These are phyloP conservation scores for Dermochelys coriacea DNA, from an alignment of 2,797 vertebrate genomes.

Conservation along the genomic window DNA sequence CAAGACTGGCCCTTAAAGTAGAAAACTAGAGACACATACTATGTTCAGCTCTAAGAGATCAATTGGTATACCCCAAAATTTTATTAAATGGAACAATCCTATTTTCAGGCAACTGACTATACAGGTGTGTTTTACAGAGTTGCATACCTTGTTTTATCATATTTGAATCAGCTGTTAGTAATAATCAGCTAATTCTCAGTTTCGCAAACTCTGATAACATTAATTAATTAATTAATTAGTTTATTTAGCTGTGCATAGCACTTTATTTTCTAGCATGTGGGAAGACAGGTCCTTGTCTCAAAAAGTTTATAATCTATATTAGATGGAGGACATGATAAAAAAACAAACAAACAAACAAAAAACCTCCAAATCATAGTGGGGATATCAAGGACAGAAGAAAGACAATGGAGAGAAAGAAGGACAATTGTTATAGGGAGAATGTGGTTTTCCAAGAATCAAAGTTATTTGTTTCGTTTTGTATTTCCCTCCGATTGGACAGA, in stretches of 20 bases:
- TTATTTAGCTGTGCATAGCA: neutral
- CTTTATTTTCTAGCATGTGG: neutral
- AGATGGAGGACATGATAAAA: neutral
- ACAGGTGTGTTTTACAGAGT: neutral
- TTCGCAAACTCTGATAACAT: neutral
- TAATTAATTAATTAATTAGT: neutral
- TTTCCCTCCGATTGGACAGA: neutral
- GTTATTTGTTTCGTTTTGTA: neutral
- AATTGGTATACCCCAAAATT: neutral
- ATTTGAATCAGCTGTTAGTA: neutral
- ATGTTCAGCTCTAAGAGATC: neutral
- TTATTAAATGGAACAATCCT: neutral
- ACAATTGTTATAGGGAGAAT: neutral
- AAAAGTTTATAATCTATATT: neutral
- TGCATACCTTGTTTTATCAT: neutral
- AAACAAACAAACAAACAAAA: neutral
- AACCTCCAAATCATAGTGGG: neutral
- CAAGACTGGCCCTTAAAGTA: rapidly evolving
- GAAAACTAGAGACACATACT: neutral
- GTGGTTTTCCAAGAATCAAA: neutral
- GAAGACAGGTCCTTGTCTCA: neutral
- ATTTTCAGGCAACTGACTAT: neutral
- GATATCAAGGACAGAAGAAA: neutral
- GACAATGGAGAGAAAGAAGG: neutral
- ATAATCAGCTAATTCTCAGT: neutral